phyloP scores from a whole-genome alignment of 2,888 invertebrate genomes.

The Dexiosoma caninum region DNA sequence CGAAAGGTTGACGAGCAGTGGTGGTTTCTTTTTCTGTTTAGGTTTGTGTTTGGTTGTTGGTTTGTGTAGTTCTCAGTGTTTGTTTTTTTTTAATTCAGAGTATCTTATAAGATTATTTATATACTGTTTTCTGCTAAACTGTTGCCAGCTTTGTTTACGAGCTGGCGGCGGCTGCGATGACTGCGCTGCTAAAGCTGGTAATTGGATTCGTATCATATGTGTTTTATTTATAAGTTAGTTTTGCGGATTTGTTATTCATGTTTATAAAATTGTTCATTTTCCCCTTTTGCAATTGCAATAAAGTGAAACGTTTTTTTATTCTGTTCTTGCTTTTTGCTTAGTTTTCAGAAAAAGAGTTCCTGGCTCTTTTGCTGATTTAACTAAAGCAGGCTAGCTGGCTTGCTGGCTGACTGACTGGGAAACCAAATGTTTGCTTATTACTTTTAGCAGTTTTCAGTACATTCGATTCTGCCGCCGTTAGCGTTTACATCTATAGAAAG shows the following conservation, averaged over 20 bases:
- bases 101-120: slow-evolving; percentile 76
- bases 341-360: slow-evolving; percentile 41
- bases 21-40: slow-evolving; percentile 27
- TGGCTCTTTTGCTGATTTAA: slow-evolving; percentile 51
- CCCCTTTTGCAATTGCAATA: slow-evolving; percentile 29
- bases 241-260: slow-evolving; percentile 47
- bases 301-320: background rate
- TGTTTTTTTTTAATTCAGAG: slow-evolving; percentile 57
- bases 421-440: slow-evolving; percentile 50
- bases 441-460: slow-evolving; percentile 46
- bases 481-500: slow-evolving; percentile 30
- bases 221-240: slow-evolving; percentile 59
- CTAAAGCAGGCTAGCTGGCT: slow-evolving; percentile 12
- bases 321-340: slow-evolving; percentile 33
- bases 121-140: slow-evolving; percentile 65
- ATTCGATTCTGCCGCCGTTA: slow-evolving; percentile 49
- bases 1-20: background rate
- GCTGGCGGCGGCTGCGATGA: background rate
- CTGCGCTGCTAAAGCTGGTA: slow-evolving; percentile 21
- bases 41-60: slow-evolving; percentile 27
- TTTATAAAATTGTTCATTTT: slow-evolving; percentile 31
- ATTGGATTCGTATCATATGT: slow-evolving; percentile 41
- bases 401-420: slow-evolving; percentile 32
- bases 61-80: too few relatives aligned
- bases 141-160: slow-evolving; percentile 17